A percentile compares a stretch with the other conserved stretches of the same genome.
Evolutionary conservation across 2,113 vertebrate species (phyloP).

Genomic region (Megaceryle maxima): DNA sequence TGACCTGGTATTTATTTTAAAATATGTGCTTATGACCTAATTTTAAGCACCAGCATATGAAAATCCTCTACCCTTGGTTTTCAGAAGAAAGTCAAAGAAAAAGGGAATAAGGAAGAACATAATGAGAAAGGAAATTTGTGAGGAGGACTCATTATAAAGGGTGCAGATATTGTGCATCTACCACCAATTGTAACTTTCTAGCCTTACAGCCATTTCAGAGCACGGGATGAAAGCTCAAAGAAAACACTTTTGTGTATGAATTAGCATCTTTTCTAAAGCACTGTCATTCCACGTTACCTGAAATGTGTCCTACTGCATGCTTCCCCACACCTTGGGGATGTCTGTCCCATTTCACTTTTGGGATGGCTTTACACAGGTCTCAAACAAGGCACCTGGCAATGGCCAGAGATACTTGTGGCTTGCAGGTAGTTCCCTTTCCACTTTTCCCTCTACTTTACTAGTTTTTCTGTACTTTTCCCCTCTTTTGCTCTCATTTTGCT

Average conservation of each 20-base stretch:
- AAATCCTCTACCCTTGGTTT: background rate
- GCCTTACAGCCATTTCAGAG: background rate
- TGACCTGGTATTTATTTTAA: background rate
- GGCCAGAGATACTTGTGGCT: background rate
- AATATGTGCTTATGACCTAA: background rate
- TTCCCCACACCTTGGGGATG: rapidly evolving
- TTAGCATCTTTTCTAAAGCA: background rate
- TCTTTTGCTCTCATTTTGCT: background rate
- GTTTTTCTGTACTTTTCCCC: background rate
- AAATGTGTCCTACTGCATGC: background rate
- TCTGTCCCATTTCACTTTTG: background rate
- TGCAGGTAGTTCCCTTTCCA: background rate
- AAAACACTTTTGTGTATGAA: background rate
- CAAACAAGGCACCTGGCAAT: background rate
- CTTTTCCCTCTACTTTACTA: background rate
- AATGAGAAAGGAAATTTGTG: background rate
- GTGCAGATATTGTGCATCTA: background rate
- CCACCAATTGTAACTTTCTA: background rate
- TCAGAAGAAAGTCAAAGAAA: background rate
- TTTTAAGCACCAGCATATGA: background rate
- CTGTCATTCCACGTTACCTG: background rate
- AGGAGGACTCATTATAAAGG: background rate
- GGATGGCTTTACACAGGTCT: background rate
- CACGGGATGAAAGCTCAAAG: background rate
- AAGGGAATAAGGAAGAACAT: background rate